A percentile compares a stretch with the other conserved stretches of the same genome.
Evolutionary conservation across 2,797 vertebrate genomes (phyloP).

Genomic region (Oreochromis grahami): DNA sequence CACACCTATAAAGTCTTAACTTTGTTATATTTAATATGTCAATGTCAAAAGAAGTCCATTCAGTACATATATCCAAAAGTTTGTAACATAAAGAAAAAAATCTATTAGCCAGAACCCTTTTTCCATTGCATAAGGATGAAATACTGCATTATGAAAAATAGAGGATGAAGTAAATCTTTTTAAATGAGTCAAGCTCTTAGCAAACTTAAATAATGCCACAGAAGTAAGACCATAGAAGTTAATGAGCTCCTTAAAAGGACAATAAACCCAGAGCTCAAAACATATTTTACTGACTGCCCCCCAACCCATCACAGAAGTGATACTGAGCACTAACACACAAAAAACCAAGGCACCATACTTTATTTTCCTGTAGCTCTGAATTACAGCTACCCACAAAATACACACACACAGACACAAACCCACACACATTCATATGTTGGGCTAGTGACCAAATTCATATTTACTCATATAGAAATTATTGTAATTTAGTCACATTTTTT

Average conservation of each 20-base stretch:
- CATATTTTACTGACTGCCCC: not conserved
- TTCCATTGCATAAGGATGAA: not conserved
- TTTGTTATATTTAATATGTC: not conserved
- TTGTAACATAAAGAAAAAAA: not conserved
- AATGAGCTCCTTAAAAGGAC: conserved; percentile 2
- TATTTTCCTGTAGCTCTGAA: not conserved
- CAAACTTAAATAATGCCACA: not conserved
- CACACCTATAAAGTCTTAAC: not conserved
- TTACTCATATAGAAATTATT: not conserved
- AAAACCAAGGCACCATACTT: not conserved
- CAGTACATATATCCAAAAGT: not conserved
- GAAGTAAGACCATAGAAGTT: not conserved
- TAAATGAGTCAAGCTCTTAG: not conserved
- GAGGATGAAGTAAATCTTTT: not conserved
- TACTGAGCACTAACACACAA: not conserved
- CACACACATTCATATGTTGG: not conserved
- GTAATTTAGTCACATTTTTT: not conserved
- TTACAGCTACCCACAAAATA: not conserved
- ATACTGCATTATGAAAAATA: not conserved
- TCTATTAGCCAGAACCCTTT: not conserved
- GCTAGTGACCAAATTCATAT: not conserved
- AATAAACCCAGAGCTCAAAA: not conserved
- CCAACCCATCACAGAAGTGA: not conserved
- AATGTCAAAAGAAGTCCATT: not conserved
- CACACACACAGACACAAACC: not conserved